Base-by-base conservation (phyloP, 2,888 invertebrate genomes). In the Ichneumoninae sp. region DNA sequence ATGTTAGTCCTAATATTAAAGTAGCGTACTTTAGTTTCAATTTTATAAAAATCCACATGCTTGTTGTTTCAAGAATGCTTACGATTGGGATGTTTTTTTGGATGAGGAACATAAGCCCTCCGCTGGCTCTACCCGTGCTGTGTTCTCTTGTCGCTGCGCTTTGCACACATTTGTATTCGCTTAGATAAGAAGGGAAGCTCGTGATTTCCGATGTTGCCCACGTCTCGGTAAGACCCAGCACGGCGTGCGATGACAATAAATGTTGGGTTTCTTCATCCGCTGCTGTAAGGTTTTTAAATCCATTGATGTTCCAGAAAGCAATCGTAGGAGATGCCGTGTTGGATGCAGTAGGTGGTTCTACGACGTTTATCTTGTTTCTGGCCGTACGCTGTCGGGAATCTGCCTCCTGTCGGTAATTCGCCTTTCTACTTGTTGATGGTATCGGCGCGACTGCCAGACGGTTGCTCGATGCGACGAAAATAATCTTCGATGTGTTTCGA, bases 1-100 rank as follows among this genome's bases (percentile, higher is more conserved):
- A 68, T 44, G 19, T 13, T 68, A 68, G 22, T 68, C 68, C 68
- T 68, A 47, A 3, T 6, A 68, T 69, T 69, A 69, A 69, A 69
- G 47, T 50, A 50, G 47, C 47, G 69, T 50, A 26, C 30, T 47
- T 69, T 68, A 68, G 22, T 47, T 69, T 69, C 69, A 69, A 16
- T 30, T 69, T 50, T 7, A 30, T 50, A 69, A 69, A 69, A 50
- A 69, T 50, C 69, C 50, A 69, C 69, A 69, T 69, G 47, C 50
- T 13, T 6, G 26, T 69, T 69, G 16, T 69, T 30, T 69, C 69
- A 30, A 69, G 8, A 50, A 69, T 69, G 69, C 26, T 69, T 68
- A 44, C 44, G 44, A 68, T 44, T 68, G 40, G 44, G 10, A 68
- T 68, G 40, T 68, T 44, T 13, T 69, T 47, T 3, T 30, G 47